Conservation (phyloP, 2,797 vertebrate genomes). For the Anguilla megastoma region DNA sequence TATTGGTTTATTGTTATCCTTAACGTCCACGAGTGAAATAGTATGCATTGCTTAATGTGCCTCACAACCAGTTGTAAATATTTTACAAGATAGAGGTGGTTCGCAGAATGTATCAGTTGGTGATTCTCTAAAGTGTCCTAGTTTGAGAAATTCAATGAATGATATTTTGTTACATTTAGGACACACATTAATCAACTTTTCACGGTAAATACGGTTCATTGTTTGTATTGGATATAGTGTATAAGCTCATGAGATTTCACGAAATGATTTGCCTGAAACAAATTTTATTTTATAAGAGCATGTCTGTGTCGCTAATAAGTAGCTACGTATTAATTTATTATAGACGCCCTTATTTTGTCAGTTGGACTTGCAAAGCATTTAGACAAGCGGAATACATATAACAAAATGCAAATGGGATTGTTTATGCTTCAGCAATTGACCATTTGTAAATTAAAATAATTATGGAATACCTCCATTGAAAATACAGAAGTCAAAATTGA, state of each 20-base stretch:
- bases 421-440: not conserved
- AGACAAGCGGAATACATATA: not conserved
- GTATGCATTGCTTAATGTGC: not conserved
- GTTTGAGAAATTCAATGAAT: not conserved
- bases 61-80: not conserved
- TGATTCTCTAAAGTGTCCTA: not conserved
- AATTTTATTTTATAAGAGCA: not conserved
- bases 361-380: not conserved
- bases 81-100: not conserved
- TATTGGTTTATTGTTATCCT: not conserved
- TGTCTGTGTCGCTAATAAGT: not conserved
- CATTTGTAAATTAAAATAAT: not conserved
- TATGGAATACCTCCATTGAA: not conserved
- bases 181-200: not conserved
- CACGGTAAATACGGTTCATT: not conserved
- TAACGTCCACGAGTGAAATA: not conserved
- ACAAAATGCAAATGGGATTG: not conserved
- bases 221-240: not conserved
- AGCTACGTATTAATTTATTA: not conserved
- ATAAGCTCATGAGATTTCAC: not conserved
- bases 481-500: not conserved
- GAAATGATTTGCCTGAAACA: not conserved
- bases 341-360: not conserved
- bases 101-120: not conserved
- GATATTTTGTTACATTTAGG: not conserved